Percentiles rank a stretch among this genome's conserved stretches.
phyloP scores from a whole-genome alignment of 1,140 invertebrate species.

The Episyrphus balteatus region DNA sequence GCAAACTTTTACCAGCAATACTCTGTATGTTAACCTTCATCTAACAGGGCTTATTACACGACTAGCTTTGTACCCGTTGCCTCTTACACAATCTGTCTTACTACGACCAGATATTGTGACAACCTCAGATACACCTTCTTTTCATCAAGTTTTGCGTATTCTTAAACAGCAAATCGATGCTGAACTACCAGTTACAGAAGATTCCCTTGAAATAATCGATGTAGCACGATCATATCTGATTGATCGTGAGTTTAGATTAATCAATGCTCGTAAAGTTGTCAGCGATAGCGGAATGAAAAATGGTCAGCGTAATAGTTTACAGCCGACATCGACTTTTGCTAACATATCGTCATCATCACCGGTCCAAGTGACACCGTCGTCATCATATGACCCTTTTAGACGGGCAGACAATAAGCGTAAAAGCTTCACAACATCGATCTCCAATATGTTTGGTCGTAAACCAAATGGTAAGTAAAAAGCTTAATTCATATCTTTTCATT shows the following conservation, averaged over 20 bases:
- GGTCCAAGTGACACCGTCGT: slow-evolving; percentile 30
- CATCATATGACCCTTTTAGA: slow-evolving; percentile 40
- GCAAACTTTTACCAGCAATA: slow-evolving; percentile 74
- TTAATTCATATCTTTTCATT: neutral
- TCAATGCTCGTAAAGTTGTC: slow-evolving; percentile 51
- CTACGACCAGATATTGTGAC: slow-evolving; percentile 77
- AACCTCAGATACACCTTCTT: slow-evolving; percentile 79
- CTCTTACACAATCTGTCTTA: slow-evolving; percentile 74
- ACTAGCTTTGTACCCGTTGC: slow-evolving; percentile 78
- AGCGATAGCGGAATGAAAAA: slow-evolving; percentile 7
- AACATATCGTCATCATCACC: slow-evolving; percentile 29
- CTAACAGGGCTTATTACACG: slow-evolving; percentile 78
- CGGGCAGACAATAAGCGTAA: slow-evolving; percentile 54
- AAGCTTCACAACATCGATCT: slow-evolving; percentile 59
- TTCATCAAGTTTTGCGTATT: slow-evolving; percentile 77
- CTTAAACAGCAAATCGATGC: slow-evolving; percentile 80
- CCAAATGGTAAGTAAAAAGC: slow-evolving; percentile 9
- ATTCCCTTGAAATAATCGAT: slow-evolving; percentile 56
- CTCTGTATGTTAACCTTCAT: slow-evolving; percentile 77
- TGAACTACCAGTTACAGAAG: slow-evolving; percentile 57
- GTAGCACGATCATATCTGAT: slow-evolving; percentile 65
- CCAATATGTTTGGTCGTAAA: slow-evolving; percentile 55
- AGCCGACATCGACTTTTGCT: slow-evolving; percentile 23
- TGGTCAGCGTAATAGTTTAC: neutral
- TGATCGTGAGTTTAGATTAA: slow-evolving; percentile 60